These are phyloP conservation scores for Phortica magna DNA, from an alignment of 2,888 invertebrate species.

Conservation along the genomic window DNA sequence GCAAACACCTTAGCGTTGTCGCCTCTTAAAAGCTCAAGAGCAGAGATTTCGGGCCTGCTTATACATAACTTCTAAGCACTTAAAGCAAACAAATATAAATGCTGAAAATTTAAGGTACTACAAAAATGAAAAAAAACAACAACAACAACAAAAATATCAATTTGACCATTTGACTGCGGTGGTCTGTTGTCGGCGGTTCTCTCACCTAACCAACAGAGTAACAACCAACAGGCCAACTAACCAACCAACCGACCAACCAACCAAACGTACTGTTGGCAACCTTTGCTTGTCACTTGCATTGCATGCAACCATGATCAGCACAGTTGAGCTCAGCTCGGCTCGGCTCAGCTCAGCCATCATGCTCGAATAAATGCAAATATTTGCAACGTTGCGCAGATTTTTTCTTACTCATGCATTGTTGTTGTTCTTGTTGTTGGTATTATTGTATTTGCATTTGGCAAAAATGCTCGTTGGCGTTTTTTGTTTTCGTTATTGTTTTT, in stretches of 20 bases:
- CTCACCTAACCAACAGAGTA: background rate
- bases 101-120: too few species aligned
- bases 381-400: too few species aligned
- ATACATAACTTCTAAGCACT: background rate
- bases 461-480: background rate
- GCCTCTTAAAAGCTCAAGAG: too few species aligned
- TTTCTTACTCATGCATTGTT: too few species aligned
- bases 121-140: background rate
- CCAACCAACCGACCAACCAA: background rate
- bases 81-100: conserved; percentile 20
- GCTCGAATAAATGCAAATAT: too few species aligned
- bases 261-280: background rate
- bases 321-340: background rate
- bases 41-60: background rate
- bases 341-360: too few species aligned
- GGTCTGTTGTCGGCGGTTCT: background rate
- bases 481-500: background rate
- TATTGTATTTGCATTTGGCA: too few species aligned
- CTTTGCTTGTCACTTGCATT: too few species aligned
- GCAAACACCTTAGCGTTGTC: background rate
- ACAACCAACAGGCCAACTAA: background rate
- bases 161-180: conserved; percentile 12
- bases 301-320: background rate
- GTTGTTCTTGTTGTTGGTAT: too few species aligned
- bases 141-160: background rate